Base-by-base conservation (phyloP, 2,797 vertebrate species). In the Anabas testudineus region DNA sequence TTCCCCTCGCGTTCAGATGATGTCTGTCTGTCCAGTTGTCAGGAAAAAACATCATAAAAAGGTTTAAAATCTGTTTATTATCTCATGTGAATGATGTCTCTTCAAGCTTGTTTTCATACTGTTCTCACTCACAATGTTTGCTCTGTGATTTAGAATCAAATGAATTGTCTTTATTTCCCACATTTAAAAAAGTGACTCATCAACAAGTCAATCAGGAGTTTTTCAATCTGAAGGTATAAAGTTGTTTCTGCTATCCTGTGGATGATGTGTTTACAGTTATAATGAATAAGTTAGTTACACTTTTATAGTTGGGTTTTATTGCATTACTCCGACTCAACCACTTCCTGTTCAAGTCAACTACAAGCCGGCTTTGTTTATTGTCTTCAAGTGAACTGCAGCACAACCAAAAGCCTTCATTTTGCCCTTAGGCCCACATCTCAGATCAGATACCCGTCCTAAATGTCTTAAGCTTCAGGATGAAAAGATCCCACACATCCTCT, bases 391-490 rank as follows among this genome's bases (percentile, higher is more conserved):
- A 75, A 46, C 26, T 43, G 15, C 46, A 48, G 26, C 21, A 53
- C 22, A 21, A 41, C 15, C 42, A 52, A 47, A 13, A 18, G 26
- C 60, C 65, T 77, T 32, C 3, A 14, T 62, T 54, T 34, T 18
- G 28, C 22, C 60, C 19, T 26, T 0, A 42, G 37, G 49, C 39
- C 19, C 42, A 37, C 45, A 69, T 54, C 51, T 79, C 59, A 21
- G 37, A 58, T 63, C 51, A 65, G 30, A 64, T 32, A 14, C 42
- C 37, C 18, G 12, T 45, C 67, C 51, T 46, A 32, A 77, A 54
- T 60, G 62, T 41, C 22, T 63, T 74, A 30, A 60, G 36, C 58
- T 73, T 43, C 30, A 69, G 19, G 67, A 3, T 72, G 53, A 65
- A 61, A 32, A 63, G 51, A 39, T 28, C 49, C 26, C 19, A 55